Evolutionary conservation across 2,113 vertebrate species (phyloP), one percentile per base, ranked within the genome.

Genomic region (Tenrec ecaudatus): DNA sequence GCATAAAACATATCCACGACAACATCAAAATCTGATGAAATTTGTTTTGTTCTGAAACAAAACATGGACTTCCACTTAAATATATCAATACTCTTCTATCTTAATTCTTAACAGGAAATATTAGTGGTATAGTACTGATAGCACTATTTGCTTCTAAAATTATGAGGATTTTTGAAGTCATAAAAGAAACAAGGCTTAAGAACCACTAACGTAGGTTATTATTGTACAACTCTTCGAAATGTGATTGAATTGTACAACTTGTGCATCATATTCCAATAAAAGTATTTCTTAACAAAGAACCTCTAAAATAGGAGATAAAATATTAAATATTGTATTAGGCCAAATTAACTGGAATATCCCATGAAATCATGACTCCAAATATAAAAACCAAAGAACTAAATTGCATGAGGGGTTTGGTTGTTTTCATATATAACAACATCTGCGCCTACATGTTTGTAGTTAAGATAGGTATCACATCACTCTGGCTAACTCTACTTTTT

Each of bases 31-130:
- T 47, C 7, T 11, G 57, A 68, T 10, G 80, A n/a, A 73, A 68
- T 38, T 40, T 73, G 4, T 57, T 90, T 19, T 85, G 31, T 85
- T 93, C 73, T 91, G 66, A 87, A 93, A 82, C 57, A n/a, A 7
- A 85, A 82, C 2, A 29, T 38, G 25, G 6, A 17, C 12, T 85
- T 88, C 36, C 81, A 20, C 7, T 88, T 62, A 69, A 86, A 29
- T 69, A 79, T 22, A 16, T 85, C 53, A 29, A 64, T 85, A 16
- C 10, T 62, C 29, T 73, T n/a, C 7, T 93, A 43, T 82, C 89
- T 66, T 85, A 68, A 83, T 62, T 60, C 3, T 14, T 64, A 47
- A 0, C 15, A 60, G 10, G 9, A 87, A 29, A 78, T 47, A 6
- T 58, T 25, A 27, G 27, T 75, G 31, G 2, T 43, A 79, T 33